Evolutionary conservation across 2,113 vertebrate genomes (phyloP).

Genomic region (Formicarius rufipectus): DNA sequence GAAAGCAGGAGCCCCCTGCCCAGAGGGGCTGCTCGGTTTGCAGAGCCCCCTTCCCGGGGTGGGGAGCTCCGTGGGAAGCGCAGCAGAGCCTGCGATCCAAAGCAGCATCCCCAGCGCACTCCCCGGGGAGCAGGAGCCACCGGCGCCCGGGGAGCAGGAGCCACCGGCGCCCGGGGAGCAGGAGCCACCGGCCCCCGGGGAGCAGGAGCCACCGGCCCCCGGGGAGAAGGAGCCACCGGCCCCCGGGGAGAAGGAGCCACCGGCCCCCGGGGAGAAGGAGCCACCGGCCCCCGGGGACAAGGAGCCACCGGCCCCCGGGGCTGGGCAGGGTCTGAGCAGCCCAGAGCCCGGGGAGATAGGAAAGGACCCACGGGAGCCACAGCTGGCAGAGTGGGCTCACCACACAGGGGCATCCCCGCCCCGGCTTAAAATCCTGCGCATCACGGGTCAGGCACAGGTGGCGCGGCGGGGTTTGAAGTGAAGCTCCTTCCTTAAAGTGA

Average conservation of each 20-base stretch:
- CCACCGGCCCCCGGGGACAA: too few relatives aligned
- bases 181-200: too few relatives aligned
- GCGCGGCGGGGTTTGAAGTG: fast-evolving
- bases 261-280: too few relatives aligned
- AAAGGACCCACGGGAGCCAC: fast-evolving
- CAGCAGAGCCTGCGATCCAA: neutral
- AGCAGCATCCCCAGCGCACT: too few relatives aligned
- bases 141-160: too few relatives aligned
- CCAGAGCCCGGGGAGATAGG: fast-evolving
- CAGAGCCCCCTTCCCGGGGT: neutral
- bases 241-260: too few relatives aligned
- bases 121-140: too few relatives aligned
- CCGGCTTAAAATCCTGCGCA: fast-evolving
- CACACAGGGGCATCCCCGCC: fast-evolving
- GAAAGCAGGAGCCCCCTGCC: neutral
- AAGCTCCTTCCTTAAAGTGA: fast-evolving
- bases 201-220: too few relatives aligned
- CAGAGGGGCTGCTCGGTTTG: neutral
- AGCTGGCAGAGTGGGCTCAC: fast-evolving
- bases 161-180: too few relatives aligned
- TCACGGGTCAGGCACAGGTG: fast-evolving
- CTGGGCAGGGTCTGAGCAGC: neutral
- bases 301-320: too few relatives aligned
- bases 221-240: too few relatives aligned
- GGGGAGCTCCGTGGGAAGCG: neutral